Evolutionary conservation across 2,888 invertebrate species (phyloP).

Genomic region (Baronia brevicornis): DNA sequence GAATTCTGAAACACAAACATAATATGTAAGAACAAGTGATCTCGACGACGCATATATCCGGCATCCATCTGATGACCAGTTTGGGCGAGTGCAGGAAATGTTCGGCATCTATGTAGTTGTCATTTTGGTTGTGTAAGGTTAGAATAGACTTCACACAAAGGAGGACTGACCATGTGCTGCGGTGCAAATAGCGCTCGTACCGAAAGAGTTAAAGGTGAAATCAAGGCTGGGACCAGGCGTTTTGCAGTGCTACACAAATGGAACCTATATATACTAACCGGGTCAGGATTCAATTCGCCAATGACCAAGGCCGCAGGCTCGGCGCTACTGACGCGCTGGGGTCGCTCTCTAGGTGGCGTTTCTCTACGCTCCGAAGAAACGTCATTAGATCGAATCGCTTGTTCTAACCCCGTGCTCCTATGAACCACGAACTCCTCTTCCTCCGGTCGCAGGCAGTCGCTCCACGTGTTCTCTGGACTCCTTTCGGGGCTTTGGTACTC

Average conservation of each 20-base stretch:
- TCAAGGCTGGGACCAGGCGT: too few relatives aligned
- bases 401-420: conserved; percentile 23
- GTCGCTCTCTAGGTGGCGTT: conserved; percentile 37
- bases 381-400: too few relatives aligned
- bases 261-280: conserved; percentile 40
- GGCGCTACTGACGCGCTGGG: conserved; percentile 29
- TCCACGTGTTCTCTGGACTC: conserved; percentile 38
- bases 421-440: conserved; percentile 40
- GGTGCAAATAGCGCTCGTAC: too few relatives aligned
- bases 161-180: too few relatives aligned
- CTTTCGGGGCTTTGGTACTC: conserved; percentile 46
- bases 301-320: conserved; percentile 63
- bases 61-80: too few relatives aligned
- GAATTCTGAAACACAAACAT: conserved; percentile 84
- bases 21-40: too few relatives aligned
- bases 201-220: too few relatives aligned
- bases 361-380: conserved; percentile 30
- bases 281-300: conserved; percentile 59
- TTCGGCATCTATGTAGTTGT: too few relatives aligned
- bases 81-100: too few relatives aligned
- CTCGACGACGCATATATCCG: too few relatives aligned
- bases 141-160: neutral
- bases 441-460: conserved; percentile 15
- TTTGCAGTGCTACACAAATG: too few relatives aligned
- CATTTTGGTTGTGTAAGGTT: neutral